Evolutionary conservation across 2,888 invertebrate species (phyloP).

Genomic region (Xylophagus ater): DNA sequence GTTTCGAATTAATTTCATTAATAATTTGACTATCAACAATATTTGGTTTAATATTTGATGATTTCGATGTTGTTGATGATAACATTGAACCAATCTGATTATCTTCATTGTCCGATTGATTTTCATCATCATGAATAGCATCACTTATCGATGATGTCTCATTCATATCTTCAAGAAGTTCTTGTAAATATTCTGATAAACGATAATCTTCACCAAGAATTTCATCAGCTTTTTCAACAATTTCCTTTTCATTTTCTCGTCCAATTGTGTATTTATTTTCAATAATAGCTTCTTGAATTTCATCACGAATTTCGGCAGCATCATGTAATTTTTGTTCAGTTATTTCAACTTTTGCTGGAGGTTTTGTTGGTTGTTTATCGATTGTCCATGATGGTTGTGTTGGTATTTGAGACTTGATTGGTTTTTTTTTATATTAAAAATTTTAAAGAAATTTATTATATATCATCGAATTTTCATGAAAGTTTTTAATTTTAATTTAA

Average conservation of each 20-base stretch:
- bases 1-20: constrained; percentile 8
- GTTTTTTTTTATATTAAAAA: not conserved
- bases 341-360: constrained; percentile 23
- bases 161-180: constrained; percentile 9
- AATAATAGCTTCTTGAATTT: constrained; percentile 24
- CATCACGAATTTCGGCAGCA: constrained; percentile 26
- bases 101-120: not conserved
- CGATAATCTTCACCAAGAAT: constrained; percentile 15
- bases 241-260: constrained; percentile 13
- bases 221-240: constrained; percentile 17
- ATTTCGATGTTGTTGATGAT: too few relatives aligned
- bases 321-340: constrained; percentile 22
- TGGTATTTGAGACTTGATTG: not conserved
- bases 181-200: constrained; percentile 13
- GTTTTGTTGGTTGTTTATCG: constrained; percentile 7
- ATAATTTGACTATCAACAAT: constrained; percentile 15
- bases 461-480: not conserved
- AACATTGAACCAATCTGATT: too few relatives aligned
- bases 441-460: not conserved
- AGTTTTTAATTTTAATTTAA: not conserved
- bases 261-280: constrained; percentile 17
- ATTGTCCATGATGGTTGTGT: constrained; percentile 30
- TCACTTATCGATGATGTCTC: not conserved
- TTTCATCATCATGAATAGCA: not conserved
- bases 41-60: constrained; percentile 27